Conservation (phyloP, 2,888 invertebrate species). For the Diarsia dahlii region DNA sequence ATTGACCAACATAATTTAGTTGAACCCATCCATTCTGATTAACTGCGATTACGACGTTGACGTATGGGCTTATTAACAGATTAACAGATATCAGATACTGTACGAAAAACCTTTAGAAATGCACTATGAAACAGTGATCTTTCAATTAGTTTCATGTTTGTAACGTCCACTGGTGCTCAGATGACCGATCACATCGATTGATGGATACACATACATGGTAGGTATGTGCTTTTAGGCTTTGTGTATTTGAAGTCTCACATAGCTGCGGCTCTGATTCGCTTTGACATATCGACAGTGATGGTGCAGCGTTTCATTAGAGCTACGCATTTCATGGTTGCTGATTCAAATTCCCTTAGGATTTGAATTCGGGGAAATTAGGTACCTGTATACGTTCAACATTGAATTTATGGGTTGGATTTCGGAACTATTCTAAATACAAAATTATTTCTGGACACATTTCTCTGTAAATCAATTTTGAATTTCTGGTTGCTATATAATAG, state of each 20-base stretch:
- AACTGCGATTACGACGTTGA: constrained; percentile 41
- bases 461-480: background rate
- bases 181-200: constrained; percentile 19
- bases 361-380: background rate
- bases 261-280: constrained; percentile 8
- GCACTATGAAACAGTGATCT: constrained; percentile 18
- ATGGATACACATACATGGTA: background rate
- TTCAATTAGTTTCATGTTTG: constrained; percentile 21
- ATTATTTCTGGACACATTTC: too few species aligned
- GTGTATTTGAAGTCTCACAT: background rate
- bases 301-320: constrained; percentile 4
- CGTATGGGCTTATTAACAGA: constrained; percentile 33
- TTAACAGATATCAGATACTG: constrained; percentile 15
- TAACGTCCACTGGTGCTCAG: background rate
- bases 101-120: background rate
- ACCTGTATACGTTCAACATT: background rate
- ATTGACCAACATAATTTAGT: constrained; percentile 29
- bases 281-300: constrained; percentile 11
- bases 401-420: background rate
- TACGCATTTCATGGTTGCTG: background rate
- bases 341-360: too few species aligned
- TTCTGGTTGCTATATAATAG: too few species aligned
- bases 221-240: constrained; percentile 15
- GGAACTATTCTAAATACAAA: background rate
- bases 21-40: constrained; percentile 31